Conservation (phyloP, 2,888 invertebrate species). For the Agrotis exclamationis region DNA sequence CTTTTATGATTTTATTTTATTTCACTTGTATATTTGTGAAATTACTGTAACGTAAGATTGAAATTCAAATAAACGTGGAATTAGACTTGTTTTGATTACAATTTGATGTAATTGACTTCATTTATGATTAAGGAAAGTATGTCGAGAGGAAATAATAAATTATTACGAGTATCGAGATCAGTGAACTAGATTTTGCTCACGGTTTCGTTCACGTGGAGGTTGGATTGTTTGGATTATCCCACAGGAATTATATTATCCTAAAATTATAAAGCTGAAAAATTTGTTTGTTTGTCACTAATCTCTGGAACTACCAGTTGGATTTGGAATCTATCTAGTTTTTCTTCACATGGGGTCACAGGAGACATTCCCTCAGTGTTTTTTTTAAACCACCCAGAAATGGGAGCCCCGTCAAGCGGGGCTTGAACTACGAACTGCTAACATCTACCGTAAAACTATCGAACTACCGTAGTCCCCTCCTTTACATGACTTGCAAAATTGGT, state of each 20-base stretch:
- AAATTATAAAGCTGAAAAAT: too few relatives aligned
- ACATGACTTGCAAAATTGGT: constrained; percentile 32
- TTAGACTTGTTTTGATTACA: neutral
- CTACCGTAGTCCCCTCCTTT: too few relatives aligned
- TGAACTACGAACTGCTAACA: too few relatives aligned
- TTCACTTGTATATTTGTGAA: constrained; percentile 19
- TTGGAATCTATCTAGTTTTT: too few relatives aligned
- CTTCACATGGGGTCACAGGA: too few relatives aligned
- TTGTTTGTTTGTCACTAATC: too few relatives aligned
- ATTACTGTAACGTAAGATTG: neutral
- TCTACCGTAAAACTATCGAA: too few relatives aligned
- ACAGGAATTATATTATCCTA: neutral
- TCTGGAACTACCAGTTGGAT: too few relatives aligned
- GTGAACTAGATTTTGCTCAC: too few relatives aligned
- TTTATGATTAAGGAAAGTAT: neutral
- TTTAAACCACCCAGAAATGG: too few relatives aligned
- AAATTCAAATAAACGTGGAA: constrained; percentile 1
- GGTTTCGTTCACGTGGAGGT: neutral
- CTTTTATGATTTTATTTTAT: constrained; percentile 23
- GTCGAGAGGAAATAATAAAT: neutral
- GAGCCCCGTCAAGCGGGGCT: too few relatives aligned
- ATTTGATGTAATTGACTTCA: neutral
- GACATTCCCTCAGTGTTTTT: too few relatives aligned
- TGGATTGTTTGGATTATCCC: neutral
- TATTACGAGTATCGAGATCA: neutral